Evolutionary conservation across 2,797 vertebrate genomes (phyloP).

Genomic region (Anabas testudineus): DNA sequence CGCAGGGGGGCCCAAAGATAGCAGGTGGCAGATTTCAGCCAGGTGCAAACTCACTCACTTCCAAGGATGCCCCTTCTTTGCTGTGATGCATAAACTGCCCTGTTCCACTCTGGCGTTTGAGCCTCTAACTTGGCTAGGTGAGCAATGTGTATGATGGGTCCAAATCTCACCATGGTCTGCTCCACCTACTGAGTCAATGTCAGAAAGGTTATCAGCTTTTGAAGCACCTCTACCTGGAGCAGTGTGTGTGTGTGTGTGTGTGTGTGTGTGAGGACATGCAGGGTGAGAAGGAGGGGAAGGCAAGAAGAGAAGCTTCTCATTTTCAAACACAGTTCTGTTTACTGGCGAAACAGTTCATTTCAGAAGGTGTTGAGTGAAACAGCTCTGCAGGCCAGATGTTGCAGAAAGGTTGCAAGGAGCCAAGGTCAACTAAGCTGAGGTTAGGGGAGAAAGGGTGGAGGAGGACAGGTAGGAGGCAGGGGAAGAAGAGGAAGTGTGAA

Average conservation of each 20-base stretch:
- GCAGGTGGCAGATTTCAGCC: slow-evolving; percentile 57
- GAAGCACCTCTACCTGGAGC: slow-evolving; percentile 64
- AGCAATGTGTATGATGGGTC: slow-evolving; percentile 53
- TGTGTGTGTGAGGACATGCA: slow-evolving; percentile 31
- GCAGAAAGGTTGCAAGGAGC: slow-evolving; percentile 50
- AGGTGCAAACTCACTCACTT: slow-evolving; percentile 38
- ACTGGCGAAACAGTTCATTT: slow-evolving; percentile 61
- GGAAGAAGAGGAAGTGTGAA: slow-evolving; percentile 22
- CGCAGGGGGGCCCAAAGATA: slow-evolving; percentile 31
- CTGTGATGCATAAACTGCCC: slow-evolving; percentile 40
- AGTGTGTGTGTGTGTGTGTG: slow-evolving; percentile 20
- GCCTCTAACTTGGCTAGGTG: slow-evolving; percentile 47
- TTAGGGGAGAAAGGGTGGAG: slow-evolving; percentile 9
- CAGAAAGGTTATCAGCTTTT: slow-evolving; percentile 73
- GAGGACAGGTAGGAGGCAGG: slow-evolving; percentile 25
- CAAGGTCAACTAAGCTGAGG: slow-evolving; percentile 52
- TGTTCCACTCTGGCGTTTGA: slow-evolving; percentile 12
- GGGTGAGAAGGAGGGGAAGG: slow-evolving; percentile 29
- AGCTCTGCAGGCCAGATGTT: slow-evolving; percentile 62
- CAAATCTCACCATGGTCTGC: slow-evolving; percentile 52
- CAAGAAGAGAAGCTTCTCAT: slow-evolving; percentile 36
- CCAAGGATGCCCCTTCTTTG: slow-evolving; percentile 36
- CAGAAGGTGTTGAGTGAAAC: slow-evolving; percentile 73
- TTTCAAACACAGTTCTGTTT: slow-evolving; percentile 65
- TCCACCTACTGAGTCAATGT: slow-evolving; percentile 60